These are phyloP conservation scores for Hydrotaea diabolus DNA, from an alignment of 2,888 invertebrate genomes.

Conservation along the genomic window DNA sequence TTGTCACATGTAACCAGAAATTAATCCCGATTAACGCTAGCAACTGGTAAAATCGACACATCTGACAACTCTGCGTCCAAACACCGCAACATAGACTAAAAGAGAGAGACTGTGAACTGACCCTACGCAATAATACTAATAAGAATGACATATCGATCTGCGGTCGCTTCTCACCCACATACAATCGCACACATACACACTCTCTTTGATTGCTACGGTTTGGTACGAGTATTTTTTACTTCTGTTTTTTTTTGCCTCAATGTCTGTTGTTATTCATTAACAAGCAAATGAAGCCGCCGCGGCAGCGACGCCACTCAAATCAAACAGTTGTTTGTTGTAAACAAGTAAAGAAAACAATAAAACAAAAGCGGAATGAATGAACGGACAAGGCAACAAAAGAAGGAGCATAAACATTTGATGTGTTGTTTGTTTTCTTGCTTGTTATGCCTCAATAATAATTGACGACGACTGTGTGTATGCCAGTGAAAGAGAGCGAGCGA, in stretches of 20 bases:
- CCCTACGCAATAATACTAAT: conserved; percentile 54
- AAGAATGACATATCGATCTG: background rate
- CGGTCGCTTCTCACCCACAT: background rate
- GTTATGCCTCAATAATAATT: conserved; percentile 49
- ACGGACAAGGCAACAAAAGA: background rate
- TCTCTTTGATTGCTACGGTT: no score
- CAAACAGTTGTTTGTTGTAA: conserved; percentile 24
- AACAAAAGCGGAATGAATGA: background rate
- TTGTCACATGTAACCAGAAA: no score
- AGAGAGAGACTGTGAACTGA: conserved; percentile 43
- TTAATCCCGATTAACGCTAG: no score
- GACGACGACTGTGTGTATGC: background rate
- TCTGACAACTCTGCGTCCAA: background rate
- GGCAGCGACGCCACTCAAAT: background rate
- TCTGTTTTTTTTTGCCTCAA: background rate
- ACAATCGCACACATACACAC: background rate
- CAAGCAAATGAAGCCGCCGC: background rate
- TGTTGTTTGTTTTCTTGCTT: background rate
- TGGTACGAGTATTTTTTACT: no score
- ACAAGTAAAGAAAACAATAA: background rate
- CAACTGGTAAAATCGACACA: background rate
- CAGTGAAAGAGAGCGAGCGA: background rate
- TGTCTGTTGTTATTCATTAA: conserved; percentile 1
- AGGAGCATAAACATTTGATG: background rate
- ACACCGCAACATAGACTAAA: background rate